Percentiles rank a stretch among this genome's conserved stretches.
Evolutionary conservation across 1,140 invertebrate genomes (phyloP).

Genomic region (Atta colombica): DNA sequence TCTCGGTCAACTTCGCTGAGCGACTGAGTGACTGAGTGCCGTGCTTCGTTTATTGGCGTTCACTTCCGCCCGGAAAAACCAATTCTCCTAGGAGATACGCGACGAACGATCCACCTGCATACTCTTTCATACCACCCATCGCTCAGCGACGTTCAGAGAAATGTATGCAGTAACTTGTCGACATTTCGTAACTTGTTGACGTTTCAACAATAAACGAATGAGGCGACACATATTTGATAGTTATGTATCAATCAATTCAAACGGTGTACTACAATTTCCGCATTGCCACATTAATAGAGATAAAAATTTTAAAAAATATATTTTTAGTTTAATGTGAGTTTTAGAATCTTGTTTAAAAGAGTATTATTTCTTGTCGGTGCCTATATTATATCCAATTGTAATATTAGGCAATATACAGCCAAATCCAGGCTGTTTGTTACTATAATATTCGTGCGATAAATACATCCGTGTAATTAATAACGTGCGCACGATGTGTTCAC

Average conservation of each 20-base stretch:
- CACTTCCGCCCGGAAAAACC: conserved; percentile 69
- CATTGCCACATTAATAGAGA: neutral
- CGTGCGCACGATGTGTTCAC: conserved; percentile 19
- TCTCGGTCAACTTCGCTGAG: conserved; percentile 73
- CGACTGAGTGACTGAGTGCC: conserved; percentile 69
- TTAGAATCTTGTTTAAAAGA: neutral
- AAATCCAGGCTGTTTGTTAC: neutral
- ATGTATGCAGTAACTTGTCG: conserved; percentile 9
- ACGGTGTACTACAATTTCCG: neutral
- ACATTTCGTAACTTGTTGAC: conserved; percentile 9
- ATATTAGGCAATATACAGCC: neutral
- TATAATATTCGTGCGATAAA: conserved; percentile 48
- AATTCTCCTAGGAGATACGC: conserved; percentile 60
- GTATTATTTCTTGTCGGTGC: neutral
- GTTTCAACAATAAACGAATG: conserved; percentile 5
- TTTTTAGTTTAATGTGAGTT: neutral
- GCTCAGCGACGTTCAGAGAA: neutral
- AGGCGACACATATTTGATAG: neutral
- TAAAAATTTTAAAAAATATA: neutral
- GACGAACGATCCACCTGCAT: conserved; percentile 3
- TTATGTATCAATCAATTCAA: neutral
- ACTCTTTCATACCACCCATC: conserved; percentile 42
- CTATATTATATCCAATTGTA: neutral
- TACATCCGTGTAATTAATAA: conserved; percentile 50
- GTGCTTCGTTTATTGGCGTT: conserved; percentile 74